Conservation (phyloP, 2,888 invertebrate species). For the Branchellion lobata region DNA sequence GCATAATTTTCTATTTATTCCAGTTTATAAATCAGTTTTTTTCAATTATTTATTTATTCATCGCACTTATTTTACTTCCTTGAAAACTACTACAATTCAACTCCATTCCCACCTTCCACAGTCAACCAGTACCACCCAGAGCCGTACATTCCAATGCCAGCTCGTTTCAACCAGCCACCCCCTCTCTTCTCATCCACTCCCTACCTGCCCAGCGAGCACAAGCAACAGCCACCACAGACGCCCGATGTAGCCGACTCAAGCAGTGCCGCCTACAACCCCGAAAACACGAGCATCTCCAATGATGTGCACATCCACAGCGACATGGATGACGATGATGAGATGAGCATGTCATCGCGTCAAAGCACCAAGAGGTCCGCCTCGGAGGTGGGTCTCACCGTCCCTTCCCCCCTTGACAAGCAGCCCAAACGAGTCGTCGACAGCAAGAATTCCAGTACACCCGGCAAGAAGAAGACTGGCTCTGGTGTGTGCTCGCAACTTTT, state of each 20-base stretch:
- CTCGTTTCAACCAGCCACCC: constrained; percentile 34
- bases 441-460: neutral
- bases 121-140: constrained; percentile 37
- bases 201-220: neutral
- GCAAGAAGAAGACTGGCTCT: neutral
- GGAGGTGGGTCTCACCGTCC: constrained; percentile 7
- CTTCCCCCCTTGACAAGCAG: neutral
- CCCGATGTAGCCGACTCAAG: neutral
- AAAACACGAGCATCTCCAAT: neutral
- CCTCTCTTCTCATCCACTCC: constrained; percentile 6
- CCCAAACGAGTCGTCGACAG: neutral
- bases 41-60: too few relatives aligned
- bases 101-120: neutral
- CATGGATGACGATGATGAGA: neutral
- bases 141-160: constrained; percentile 40
- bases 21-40: neutral
- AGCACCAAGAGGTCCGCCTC: constrained; percentile 31
- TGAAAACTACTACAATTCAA: too few relatives aligned
- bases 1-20: neutral
- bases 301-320: neutral
- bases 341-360: constrained; percentile 3
- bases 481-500: too few relatives aligned
- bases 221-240: neutral
- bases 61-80: too few relatives aligned
- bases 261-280: neutral